Percentiles rank a stretch among this genome's conserved stretches.
phyloP scores from a whole-genome alignment of 2,888 invertebrate genomes.

The Thyatira batis region DNA sequence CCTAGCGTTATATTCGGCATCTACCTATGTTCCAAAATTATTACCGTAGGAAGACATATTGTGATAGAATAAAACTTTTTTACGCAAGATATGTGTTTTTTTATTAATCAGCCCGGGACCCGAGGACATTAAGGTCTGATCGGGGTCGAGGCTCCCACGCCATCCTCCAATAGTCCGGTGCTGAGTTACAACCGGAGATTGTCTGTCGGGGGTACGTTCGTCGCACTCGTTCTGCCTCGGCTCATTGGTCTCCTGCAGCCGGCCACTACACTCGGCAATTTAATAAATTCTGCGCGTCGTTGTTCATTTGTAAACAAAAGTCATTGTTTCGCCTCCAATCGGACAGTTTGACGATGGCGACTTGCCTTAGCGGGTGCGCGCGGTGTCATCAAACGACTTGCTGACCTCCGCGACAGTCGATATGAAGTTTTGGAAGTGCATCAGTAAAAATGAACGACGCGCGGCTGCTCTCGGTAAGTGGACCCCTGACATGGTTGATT shows the following conservation, averaged over 20 bases:
- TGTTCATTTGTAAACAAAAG: conserved; percentile 78
- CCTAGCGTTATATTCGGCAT: conserved; percentile 70
- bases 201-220: conserved; percentile 58
- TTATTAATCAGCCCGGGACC: conserved; percentile 31
- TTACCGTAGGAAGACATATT: conserved; percentile 76
- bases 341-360: conserved; percentile 71
- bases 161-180: conserved; percentile 53
- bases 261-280: conserved; percentile 65
- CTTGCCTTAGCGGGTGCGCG: conserved; percentile 66
- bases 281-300: conserved; percentile 70
- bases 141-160: conserved; percentile 68
- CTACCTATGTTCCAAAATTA: conserved; percentile 75
- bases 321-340: conserved; percentile 75
- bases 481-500: neutral
- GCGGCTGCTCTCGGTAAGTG: conserved; percentile 56
- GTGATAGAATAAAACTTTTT: conserved; percentile 82
- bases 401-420: conserved; percentile 37
- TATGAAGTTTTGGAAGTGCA: conserved; percentile 79
- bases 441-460: conserved; percentile 55
- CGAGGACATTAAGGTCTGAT: conserved; percentile 30
- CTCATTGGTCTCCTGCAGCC: conserved; percentile 59
- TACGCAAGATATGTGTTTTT: conserved; percentile 64
- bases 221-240: conserved; percentile 61
- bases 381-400: conserved; percentile 46
- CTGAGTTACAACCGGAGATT: conserved; percentile 52